phyloP scores from a whole-genome alignment of 2,888 invertebrate genomes.

The Bruchidius siliquastri region DNA sequence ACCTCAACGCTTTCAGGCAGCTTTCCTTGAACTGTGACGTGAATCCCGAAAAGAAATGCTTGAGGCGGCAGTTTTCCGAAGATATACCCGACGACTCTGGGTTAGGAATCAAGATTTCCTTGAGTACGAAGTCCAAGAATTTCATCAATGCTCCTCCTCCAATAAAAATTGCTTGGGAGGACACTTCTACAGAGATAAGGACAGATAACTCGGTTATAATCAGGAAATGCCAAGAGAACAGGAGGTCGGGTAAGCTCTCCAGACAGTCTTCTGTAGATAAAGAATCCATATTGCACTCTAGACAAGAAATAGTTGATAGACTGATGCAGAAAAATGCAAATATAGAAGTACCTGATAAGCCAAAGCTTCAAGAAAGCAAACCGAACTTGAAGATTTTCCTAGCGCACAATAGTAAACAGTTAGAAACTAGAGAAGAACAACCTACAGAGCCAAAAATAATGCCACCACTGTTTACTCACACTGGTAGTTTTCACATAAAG shows the following conservation, averaged over 20 bases:
- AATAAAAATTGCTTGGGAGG: constrained; percentile 33
- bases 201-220: constrained; percentile 36
- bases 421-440: constrained; percentile 9
- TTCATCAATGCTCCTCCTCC: constrained; percentile 24
- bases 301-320: constrained; percentile 50
- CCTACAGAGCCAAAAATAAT: constrained; percentile 24
- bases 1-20: constrained; percentile 40
- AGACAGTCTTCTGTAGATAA: constrained; percentile 36
- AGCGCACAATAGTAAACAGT: constrained; percentile 48
- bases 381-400: constrained; percentile 60
- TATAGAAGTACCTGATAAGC: constrained; percentile 34
- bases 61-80: constrained; percentile 42
- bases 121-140: constrained; percentile 25
- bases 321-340: constrained; percentile 13
- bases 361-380: constrained; percentile 33
- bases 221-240: constrained; percentile 38
- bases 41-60: constrained; percentile 21
- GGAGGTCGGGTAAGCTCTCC: constrained; percentile 30
- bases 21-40: constrained; percentile 40
- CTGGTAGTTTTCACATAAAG: constrained; percentile 24
- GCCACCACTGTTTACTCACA: constrained; percentile 23
- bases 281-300: constrained; percentile 40
- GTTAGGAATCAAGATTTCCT: constrained; percentile 26
- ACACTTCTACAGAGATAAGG: constrained; percentile 15
- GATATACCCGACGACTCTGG: constrained; percentile 25